A percentile compares a stretch with the other conserved stretches of the same genome.
These are phyloP conservation scores for Alosa alosa DNA, from an alignment of 2,113 vertebrate genomes.

Conservation along the genomic window DNA sequence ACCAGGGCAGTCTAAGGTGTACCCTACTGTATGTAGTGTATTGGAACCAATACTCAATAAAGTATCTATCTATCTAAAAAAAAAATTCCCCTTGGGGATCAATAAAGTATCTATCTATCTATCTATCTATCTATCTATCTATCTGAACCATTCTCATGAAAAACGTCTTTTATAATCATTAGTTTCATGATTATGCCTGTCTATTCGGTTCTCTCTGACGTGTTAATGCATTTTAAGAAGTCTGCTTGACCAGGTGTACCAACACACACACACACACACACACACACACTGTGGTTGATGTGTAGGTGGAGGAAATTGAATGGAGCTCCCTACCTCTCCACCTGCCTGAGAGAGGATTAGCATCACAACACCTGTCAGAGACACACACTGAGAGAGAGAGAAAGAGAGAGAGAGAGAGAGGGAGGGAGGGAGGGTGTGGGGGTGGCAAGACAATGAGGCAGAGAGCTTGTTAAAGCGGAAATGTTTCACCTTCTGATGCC, in stretches of 20 bases:
- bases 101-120: too few relatives aligned
- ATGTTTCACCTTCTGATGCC: conserved; percentile 19
- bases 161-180: not conserved
- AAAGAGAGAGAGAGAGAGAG: not conserved
- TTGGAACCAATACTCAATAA: too few relatives aligned
- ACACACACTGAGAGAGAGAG: not conserved
- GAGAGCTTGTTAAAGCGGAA: conserved; percentile 7
- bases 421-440: not conserved
- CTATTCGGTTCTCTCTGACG: not conserved
- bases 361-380: conserved; percentile 1
- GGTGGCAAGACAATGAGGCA: not conserved
- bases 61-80: too few relatives aligned
- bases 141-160: too few relatives aligned
- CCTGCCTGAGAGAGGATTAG: conserved; percentile 1
- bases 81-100: too few relatives aligned
- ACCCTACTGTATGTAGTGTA: too few relatives aligned
- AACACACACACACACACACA: not conserved
- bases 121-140: too few relatives aligned
- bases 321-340: not conserved
- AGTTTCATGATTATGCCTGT: not conserved
- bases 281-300: not conserved
- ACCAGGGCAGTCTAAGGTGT: too few relatives aligned
- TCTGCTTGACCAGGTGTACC: not conserved
- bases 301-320: not conserved
- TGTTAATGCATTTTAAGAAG: not conserved